Conservation (phyloP, 2,113 vertebrate species). For the Leucopsar rothschildi region DNA sequence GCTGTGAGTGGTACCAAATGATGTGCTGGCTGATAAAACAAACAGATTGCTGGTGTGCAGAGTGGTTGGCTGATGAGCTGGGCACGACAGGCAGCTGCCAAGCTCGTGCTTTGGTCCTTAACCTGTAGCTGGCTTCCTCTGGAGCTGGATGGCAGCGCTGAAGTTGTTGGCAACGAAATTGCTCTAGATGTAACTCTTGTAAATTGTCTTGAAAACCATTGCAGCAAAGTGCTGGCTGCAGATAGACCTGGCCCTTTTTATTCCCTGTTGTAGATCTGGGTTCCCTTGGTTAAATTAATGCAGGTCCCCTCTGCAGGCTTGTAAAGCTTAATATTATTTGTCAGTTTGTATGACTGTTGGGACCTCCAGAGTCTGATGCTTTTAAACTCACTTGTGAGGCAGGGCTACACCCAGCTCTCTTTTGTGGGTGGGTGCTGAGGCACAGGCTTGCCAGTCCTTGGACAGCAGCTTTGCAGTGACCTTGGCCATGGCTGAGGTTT, state of each 20-base stretch:
- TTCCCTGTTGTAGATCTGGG: rapidly evolving
- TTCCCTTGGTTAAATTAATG: neutral
- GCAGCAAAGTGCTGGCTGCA: neutral
- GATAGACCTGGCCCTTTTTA: neutral
- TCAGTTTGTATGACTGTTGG: neutral
- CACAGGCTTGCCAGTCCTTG: neutral
- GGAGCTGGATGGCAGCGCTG: neutral
- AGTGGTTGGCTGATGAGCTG: neutral
- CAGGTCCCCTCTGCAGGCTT: neutral
- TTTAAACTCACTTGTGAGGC: neutral
- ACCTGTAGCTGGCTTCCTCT: neutral
- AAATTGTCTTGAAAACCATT: neutral
- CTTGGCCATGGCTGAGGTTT: neutral
- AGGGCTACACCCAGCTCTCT: neutral
- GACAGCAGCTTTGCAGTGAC: neutral
- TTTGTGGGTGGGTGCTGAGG: neutral
- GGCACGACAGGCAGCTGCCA: neutral
- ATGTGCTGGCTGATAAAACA: neutral
- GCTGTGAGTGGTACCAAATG: neutral
- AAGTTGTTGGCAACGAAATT: neutral
- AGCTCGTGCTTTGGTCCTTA: neutral
- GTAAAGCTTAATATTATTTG: neutral
- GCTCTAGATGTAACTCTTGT: neutral
- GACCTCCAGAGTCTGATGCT: neutral
- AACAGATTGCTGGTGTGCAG: neutral